phyloP scores from a whole-genome alignment of 2,113 vertebrate genomes.

The Chinchilla lanigera region DNA sequence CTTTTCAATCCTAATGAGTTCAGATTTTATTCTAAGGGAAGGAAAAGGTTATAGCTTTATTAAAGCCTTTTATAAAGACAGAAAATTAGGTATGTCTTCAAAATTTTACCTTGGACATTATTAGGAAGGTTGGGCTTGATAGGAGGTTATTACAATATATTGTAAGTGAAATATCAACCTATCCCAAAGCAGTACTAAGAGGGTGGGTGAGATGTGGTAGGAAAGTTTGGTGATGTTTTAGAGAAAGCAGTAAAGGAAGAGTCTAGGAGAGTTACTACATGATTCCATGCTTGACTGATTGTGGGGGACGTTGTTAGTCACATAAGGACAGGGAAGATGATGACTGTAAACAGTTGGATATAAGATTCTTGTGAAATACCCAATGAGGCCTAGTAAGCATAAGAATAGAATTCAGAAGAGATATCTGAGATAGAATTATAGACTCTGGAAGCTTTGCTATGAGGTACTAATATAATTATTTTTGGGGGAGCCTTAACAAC shows the following conservation, averaged over 20 bases:
- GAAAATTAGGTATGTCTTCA: neutral
- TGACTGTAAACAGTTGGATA: neutral
- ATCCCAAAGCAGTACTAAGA: neutral
- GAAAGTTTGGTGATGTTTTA: neutral
- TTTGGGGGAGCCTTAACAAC: neutral
- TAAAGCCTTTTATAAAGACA: neutral
- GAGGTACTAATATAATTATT: neutral
- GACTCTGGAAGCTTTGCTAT: neutral
- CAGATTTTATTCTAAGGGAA: slow-evolving; percentile 8
- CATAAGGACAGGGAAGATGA: neutral
- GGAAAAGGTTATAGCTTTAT: neutral
- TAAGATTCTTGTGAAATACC: neutral
- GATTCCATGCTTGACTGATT: neutral
- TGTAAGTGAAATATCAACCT: neutral
- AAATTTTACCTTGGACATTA: neutral
- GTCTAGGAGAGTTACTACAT: neutral
- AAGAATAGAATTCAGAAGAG: neutral
- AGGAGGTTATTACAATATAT: neutral
- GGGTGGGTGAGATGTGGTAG: neutral
- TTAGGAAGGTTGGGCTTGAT: neutral
- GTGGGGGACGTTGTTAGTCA: neutral
- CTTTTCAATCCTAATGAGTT: neutral
- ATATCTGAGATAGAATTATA: neutral
- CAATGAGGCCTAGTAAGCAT: neutral
- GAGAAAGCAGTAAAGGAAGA: neutral